A percentile compares a stretch with the other conserved stretches of the same genome.
Conservation (phyloP, 2,113 vertebrate species). For the Xiphophorus couchianus region DNA sequence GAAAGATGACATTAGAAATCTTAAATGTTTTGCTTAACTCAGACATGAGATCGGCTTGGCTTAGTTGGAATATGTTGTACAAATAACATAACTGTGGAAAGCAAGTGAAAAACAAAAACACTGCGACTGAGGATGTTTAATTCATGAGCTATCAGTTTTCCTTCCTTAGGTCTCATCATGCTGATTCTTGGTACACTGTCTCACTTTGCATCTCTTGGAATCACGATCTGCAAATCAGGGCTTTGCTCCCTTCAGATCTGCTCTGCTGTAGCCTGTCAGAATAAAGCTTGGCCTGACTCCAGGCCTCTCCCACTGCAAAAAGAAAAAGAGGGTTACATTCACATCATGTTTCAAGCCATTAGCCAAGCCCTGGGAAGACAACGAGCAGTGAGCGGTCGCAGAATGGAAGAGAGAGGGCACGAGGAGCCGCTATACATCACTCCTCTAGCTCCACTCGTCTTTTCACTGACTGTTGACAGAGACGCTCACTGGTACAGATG, state of each 20-base stretch:
- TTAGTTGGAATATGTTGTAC: background rate
- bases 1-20: too few species aligned
- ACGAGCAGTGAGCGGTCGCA: conserved; percentile 50
- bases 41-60: background rate
- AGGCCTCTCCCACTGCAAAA: conserved; percentile 54
- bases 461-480: conserved; percentile 33
- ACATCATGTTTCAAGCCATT: conserved; percentile 80
- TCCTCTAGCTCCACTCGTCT: conserved; percentile 26
- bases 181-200: conserved; percentile 3
- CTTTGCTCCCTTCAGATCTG: conserved; percentile 18
- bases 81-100: conserved; percentile 1
- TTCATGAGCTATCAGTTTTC: conserved; percentile 3
- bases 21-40: too few species aligned
- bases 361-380: conserved; percentile 59
- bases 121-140: background rate
- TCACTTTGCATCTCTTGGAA: background rate
- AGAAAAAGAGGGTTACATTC: conserved; percentile 28
- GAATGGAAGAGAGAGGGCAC: conserved; percentile 46
- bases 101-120: background rate
- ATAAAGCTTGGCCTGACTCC: conserved; percentile 30
- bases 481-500: conserved; percentile 23
- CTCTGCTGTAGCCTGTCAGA: conserved; percentile 50
- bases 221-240: conserved; percentile 38
- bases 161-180: background rate
- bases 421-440: conserved; percentile 69